A percentile compares a stretch with the other conserved stretches of the same genome.
These are phyloP conservation scores for Pristis pectinata DNA, from an alignment of 2,797 vertebrate species.

Conservation along the genomic window DNA sequence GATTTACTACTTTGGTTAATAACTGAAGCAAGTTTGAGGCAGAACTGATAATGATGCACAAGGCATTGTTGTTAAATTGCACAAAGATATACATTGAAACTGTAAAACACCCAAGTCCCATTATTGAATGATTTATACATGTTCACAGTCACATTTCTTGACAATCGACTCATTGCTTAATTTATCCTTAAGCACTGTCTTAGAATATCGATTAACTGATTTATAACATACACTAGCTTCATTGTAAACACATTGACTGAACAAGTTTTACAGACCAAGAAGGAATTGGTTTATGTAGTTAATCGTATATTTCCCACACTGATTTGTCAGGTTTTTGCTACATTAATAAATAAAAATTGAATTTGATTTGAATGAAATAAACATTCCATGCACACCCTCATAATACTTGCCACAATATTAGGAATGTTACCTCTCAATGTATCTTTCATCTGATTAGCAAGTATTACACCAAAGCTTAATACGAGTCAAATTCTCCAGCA, in stretches of 20 bases:
- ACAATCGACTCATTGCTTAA: not conserved
- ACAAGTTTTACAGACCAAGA: not conserved
- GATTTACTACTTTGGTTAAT: not conserved
- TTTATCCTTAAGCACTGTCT: not conserved
- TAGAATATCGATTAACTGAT: constrained; percentile 1
- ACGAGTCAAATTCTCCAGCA: not conserved
- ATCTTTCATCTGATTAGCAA: not conserved
- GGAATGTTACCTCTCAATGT: not conserved
- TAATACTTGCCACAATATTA: not conserved
- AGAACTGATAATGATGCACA: not conserved
- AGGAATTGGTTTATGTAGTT: not conserved
- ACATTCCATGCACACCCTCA: not conserved
- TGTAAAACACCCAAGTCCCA: not conserved
- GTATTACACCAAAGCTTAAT: not conserved
- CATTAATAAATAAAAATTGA: not conserved
- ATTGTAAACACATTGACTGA: not conserved
- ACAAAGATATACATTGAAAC: not conserved
- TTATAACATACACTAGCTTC: not conserved
- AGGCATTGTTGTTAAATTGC: not conserved
- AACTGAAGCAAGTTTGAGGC: not conserved
- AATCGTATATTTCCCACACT: not conserved
- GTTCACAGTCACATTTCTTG: not conserved
- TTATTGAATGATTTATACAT: not conserved
- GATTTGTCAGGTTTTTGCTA: not conserved
- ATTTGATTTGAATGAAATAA: not conserved